A percentile compares a stretch with the other conserved stretches of the same genome.
Evolutionary conservation across 2,113 vertebrate species (phyloP).

Genomic region (Notothenia rossii): DNA sequence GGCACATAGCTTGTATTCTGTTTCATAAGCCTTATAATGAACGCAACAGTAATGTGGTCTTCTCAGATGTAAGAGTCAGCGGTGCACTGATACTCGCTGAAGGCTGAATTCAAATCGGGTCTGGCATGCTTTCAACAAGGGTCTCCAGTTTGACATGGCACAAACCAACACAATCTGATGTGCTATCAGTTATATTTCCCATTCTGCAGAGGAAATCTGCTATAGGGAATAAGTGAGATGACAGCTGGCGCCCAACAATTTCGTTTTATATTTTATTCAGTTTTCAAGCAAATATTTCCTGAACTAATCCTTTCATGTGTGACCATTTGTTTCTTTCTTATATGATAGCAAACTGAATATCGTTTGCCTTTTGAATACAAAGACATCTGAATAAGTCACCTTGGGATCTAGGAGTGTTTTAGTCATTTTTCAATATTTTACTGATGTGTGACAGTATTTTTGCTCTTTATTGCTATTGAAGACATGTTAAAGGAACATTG

Average conservation of each 20-base stretch:
- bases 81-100: constrained; percentile 29
- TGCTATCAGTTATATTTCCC: constrained; percentile 49
- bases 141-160: constrained; percentile 45
- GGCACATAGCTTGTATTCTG: constrained; percentile 10
- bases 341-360: neutral
- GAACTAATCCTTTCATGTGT: neutral
- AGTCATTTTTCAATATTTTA: neutral
- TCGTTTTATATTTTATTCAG: neutral
- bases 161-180: constrained; percentile 42
- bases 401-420: neutral
- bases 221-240: neutral
- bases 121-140: constrained; percentile 53
- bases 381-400: neutral
- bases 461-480: neutral
- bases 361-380: neutral
- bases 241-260: neutral
- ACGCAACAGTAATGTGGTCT: constrained; percentile 20
- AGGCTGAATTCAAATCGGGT: constrained; percentile 36
- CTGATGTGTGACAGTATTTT: neutral
- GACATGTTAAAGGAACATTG: neutral
- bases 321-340: neutral
- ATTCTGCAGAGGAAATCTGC: constrained; percentile 21
- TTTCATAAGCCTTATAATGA: constrained; percentile 15
- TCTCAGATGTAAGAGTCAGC: constrained; percentile 34
- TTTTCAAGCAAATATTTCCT: neutral